Evolutionary conservation across 1,140 invertebrate genomes (phyloP).

Genomic region (Zaprionus taronus): DNA sequence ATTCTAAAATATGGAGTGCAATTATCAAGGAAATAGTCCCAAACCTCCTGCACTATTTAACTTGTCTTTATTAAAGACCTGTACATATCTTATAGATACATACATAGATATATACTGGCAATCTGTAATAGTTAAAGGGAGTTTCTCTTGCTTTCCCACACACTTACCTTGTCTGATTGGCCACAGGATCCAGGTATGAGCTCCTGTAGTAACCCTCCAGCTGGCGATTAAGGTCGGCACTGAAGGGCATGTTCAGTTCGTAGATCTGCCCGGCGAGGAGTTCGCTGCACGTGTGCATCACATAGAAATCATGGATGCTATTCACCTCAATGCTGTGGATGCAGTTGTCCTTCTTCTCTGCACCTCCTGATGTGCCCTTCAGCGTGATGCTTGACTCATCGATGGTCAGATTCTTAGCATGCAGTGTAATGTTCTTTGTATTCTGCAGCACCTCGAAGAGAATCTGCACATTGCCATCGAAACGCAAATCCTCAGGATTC

Average conservation of each 20-base stretch:
- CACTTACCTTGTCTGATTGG: constrained; percentile 87
- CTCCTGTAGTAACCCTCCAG: constrained; percentile 93
- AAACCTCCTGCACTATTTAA: not conserved
- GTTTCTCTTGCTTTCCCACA: too few relatives aligned
- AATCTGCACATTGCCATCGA: constrained; percentile 87
- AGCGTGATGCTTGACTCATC: constrained; percentile 84
- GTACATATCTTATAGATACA: not conserved
- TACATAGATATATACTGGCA: too few relatives aligned
- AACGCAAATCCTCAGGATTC: constrained; percentile 86
- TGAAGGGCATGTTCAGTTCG: constrained; percentile 88
- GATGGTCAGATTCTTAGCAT: constrained; percentile 87
- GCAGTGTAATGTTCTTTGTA: constrained; percentile 89
- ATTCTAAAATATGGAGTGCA: too few relatives aligned
- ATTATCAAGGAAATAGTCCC: too few relatives aligned
- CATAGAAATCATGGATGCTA: constrained; percentile 88
- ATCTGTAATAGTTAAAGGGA: not conserved
- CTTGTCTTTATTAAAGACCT: not conserved
- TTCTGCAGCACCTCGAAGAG: constrained; percentile 85
- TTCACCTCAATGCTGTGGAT: constrained; percentile 84
- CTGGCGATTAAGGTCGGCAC: constrained; percentile 87
- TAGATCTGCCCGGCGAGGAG: constrained; percentile 87
- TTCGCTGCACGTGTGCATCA: constrained; percentile 85
- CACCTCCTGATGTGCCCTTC: constrained; percentile 68
- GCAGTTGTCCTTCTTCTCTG: constrained; percentile 42
- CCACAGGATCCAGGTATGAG: constrained; percentile 88